Evolutionary conservation across 2,888 invertebrate genomes (phyloP).

Genomic region (Fissipunctia ypsillon): DNA sequence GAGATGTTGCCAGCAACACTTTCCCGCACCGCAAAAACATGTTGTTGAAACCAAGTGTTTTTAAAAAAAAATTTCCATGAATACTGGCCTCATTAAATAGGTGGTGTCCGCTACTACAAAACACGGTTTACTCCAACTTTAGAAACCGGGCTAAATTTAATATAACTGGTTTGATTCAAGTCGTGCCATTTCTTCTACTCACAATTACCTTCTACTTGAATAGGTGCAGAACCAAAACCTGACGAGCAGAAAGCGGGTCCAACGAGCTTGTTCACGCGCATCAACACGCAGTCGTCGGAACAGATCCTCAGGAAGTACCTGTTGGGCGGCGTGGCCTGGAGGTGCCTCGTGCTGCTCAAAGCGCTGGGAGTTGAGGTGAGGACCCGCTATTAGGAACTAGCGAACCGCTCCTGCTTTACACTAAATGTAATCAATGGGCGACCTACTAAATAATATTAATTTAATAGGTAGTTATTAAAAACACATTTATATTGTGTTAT

Average conservation of each 20-base stretch:
- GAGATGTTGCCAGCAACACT: neutral
- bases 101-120: neutral
- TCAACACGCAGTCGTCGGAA: slow-evolving; percentile 77
- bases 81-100: neutral
- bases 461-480: no score
- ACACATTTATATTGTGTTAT: no score
- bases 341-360: slow-evolving; percentile 90
- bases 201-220: neutral
- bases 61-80: neutral
- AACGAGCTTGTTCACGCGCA: slow-evolving; percentile 81
- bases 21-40: no score
- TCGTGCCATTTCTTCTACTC: neutral
- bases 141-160: neutral
- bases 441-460: no score
- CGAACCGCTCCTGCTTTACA: no score
- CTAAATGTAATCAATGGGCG: no score
- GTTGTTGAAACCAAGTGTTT: neutral
- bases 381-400: neutral
- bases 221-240: slow-evolving; percentile 69
- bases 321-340: slow-evolving; percentile 91
- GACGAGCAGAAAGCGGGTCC: slow-evolving; percentile 70
- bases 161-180: no score
- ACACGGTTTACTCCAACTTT: neutral
- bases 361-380: slow-evolving; percentile 90
- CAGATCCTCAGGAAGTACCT: slow-evolving; percentile 89